phyloP scores from a whole-genome alignment of 2,113 vertebrate species.

The Sitta europaea region DNA sequence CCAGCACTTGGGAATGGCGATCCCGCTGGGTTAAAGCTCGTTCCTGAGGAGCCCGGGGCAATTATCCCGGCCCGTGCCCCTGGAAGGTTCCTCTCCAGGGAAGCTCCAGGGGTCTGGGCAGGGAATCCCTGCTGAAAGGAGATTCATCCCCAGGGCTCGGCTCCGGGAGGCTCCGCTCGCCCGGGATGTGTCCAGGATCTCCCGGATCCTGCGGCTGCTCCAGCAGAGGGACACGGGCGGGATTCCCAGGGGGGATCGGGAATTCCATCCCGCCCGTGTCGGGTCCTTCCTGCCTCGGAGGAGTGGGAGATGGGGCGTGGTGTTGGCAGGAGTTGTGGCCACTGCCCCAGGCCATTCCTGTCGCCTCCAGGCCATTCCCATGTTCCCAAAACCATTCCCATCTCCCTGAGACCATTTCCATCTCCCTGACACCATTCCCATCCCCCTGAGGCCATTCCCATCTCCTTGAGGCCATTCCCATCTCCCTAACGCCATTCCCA shows the following conservation, averaged over 20 bases:
- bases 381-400: accelerated
- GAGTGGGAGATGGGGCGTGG: accelerated
- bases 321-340: neutral
- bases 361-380: accelerated
- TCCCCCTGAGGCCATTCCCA: accelerated
- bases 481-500: accelerated
- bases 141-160: slow-evolving; percentile 27
- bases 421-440: accelerated
- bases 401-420: accelerated
- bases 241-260: accelerated
- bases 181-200: accelerated
- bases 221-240: accelerated
- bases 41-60: neutral
- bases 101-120: neutral
- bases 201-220: neutral
- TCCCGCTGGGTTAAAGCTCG: neutral
- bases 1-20: neutral
- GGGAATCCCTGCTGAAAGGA: neutral
- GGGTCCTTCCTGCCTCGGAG: neutral
- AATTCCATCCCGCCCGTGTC: accelerated
- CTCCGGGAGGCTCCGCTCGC: neutral
- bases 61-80: neutral
- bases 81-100: neutral
- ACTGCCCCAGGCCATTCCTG: accelerated
- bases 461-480: accelerated